Conservation (phyloP, 2,797 vertebrate genomes). For the Rhinophrynus dorsalis region DNA sequence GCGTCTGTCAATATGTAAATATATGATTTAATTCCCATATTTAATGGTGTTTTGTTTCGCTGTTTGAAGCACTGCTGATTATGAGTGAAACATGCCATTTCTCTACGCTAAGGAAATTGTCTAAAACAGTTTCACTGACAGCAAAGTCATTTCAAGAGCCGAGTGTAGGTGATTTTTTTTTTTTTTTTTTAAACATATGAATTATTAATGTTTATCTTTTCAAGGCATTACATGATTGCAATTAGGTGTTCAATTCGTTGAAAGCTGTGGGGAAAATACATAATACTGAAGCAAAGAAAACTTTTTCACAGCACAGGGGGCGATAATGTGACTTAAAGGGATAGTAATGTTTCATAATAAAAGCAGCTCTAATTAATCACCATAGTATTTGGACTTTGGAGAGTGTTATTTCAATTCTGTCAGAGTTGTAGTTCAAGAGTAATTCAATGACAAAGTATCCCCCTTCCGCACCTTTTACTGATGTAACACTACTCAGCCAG, state of each 20-base stretch:
- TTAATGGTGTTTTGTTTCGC: neutral
- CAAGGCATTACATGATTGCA: conserved; percentile 40
- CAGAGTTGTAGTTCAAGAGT: no score
- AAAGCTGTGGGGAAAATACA: conserved; percentile 15
- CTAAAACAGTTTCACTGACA: neutral
- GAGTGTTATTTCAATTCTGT: no score
- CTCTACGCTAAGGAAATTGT: neutral
- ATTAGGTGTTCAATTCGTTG: conserved; percentile 26
- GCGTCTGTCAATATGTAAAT: neutral
- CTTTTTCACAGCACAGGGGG: conserved; percentile 17
- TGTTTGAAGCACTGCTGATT: neutral
- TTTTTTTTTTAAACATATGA: no score
- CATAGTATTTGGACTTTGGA: no score
- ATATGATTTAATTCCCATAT: neutral
- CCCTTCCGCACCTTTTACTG: no score
- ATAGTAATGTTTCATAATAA: no score
- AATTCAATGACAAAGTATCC: no score
- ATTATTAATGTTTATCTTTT: conserved; percentile 43
- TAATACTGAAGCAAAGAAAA: conserved; percentile 8
- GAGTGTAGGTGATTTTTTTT: conserved; percentile 23
- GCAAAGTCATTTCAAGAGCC: neutral
- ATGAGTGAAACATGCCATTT: conserved; percentile 7
- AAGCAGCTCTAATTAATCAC: no score
- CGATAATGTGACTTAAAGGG: neutral
- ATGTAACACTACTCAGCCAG: no score